Base-by-base conservation (phyloP, 1,140 invertebrate genomes). In the Probaryconus sp. region DNA sequence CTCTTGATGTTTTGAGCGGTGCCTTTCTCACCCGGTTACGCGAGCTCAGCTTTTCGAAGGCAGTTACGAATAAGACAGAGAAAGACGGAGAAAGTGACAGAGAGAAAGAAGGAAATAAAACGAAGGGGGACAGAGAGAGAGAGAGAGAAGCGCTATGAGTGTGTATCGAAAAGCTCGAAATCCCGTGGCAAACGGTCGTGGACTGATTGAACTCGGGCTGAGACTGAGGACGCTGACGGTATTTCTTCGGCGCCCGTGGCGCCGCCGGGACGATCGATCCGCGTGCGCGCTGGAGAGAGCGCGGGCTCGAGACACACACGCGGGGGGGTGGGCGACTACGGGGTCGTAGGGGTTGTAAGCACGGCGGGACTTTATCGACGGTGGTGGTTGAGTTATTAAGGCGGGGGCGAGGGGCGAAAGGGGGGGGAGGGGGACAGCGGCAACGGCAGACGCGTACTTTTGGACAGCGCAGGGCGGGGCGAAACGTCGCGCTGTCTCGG, bases 151-250 rank as follows among this genome's bases (percentile, higher is more conserved):
- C 50, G 64, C 68, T 31, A 20, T 42, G 18, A 72, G 73, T 75
- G 35, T 55, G 45, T 71, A 65, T 76, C 47, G 68, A 30, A 30
- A 73, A 79, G 78, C 72, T 83, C 81, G 79, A 86, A 84, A 81
- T 83, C 83, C 84, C 81, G 84, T 83, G 81, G 84, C 81, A 83
- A 85, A 81, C 83, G 81, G 79, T 85, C 81, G 81, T 87, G 76
- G 83, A 87, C 84, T 85, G 86, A 86, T 82, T 87, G 82, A 85
- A 87, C 81, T 82, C 81, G 84, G 83, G 80, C 82, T 85, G 78
- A 79, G 81, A 87, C 86, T 86, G 82, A 72, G 68, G 69, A 69
- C 74, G 74, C 64, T 64, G 56, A 65, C 74, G 64, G 68, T 78
- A 77, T 77, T 77, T 76, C 73, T 63, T 77, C 74, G 76, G 67